Evolutionary conservation across 92 coral and sea anemone genomes (phyloP).

Genomic region (Porites rus): DNA sequence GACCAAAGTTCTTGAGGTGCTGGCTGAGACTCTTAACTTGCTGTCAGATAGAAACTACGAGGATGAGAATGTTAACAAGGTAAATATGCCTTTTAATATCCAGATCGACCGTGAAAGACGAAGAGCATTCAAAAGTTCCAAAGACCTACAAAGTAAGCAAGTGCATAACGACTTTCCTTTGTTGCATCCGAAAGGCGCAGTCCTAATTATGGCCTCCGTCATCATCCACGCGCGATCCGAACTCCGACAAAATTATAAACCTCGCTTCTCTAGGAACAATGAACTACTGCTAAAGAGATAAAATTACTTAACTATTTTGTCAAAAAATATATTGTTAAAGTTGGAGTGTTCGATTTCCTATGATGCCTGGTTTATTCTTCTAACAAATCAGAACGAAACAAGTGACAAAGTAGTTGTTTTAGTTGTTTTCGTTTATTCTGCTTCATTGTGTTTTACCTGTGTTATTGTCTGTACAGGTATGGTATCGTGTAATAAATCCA

Average conservation of each 20-base stretch:
- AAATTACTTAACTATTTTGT: too few species aligned
- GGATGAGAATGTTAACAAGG: conserved; percentile 98
- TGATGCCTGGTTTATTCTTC: background rate
- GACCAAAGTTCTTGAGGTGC: conserved; percentile 90
- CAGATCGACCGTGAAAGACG: background rate
- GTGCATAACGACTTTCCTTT: too few species aligned
- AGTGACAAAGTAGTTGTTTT: too few species aligned
- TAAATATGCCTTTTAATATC: background rate
- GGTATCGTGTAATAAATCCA: conserved; percentile 97
- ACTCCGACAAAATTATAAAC: too few species aligned
- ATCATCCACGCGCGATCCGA: too few species aligned
- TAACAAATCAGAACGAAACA: too few species aligned
- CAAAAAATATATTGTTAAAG: too few species aligned
- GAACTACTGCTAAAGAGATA: too few species aligned
- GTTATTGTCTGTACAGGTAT: conserved; percentile 65
- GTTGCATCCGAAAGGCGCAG: too few species aligned
- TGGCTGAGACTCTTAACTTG: conserved; percentile 88
- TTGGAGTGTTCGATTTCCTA: background rate
- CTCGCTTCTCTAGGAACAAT: too few species aligned
- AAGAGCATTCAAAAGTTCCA: background rate
- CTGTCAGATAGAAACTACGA: conserved; percentile 88
- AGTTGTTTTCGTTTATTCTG: background rate
- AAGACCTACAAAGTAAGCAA: background rate
- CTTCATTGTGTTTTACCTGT: background rate
- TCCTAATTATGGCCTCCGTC: too few species aligned